Evolutionary conservation across 2,797 vertebrate species (phyloP).

Genomic region (Sphenopsis melanotis): DNA sequence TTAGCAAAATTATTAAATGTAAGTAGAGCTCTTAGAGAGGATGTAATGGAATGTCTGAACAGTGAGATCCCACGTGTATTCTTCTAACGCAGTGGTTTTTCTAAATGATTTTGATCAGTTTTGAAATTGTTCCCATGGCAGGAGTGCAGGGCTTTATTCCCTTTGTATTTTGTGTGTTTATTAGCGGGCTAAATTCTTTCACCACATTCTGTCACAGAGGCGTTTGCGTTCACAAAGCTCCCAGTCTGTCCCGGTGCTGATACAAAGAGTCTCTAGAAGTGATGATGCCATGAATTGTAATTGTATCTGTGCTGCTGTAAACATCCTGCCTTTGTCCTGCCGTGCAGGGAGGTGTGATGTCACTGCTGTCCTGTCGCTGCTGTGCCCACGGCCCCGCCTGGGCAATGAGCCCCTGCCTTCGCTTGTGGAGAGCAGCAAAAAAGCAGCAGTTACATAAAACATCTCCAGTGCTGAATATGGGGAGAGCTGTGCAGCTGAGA

Average conservation of each 20-base stretch:
- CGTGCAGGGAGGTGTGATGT: neutral
- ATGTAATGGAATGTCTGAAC: neutral
- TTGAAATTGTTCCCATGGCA: neutral
- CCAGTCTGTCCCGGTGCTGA: neutral
- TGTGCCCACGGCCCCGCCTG: neutral
- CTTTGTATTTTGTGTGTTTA: neutral
- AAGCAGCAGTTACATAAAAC: neutral
- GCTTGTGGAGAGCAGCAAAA: neutral
- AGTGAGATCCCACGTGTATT: neutral
- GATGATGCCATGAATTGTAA: constrained; percentile 17
- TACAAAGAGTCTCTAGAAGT: constrained; percentile 4
- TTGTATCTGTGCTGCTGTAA: neutral
- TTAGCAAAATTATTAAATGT: neutral
- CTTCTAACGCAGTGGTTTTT: neutral
- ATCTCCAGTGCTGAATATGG: rapidly evolving
- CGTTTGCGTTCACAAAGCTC: neutral
- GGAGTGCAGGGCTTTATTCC: neutral
- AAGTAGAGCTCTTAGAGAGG: neutral
- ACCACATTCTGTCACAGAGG: neutral
- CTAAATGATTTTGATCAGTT: neutral
- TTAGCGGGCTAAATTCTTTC: neutral
- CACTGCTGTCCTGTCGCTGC: neutral
- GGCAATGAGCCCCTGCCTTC: neutral
- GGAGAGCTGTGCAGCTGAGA: neutral
- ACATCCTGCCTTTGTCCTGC: constrained; percentile 34